phyloP scores from a whole-genome alignment of 2,888 invertebrate genomes.

The Myopa tessellatipennis region DNA sequence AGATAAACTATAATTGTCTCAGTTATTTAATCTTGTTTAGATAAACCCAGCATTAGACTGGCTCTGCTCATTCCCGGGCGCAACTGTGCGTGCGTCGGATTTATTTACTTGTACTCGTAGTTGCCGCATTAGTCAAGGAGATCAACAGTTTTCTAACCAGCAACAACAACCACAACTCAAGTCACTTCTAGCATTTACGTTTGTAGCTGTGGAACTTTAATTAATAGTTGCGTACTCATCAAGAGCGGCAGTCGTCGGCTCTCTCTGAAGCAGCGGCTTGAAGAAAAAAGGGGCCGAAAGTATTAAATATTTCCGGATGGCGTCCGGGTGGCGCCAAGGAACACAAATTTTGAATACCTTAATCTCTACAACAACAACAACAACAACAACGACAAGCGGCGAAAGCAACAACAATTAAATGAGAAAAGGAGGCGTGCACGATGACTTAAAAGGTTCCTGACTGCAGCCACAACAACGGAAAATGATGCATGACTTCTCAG shows the following conservation, averaged over 20 bases:
- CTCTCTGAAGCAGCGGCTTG: background rate
- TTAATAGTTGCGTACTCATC: conserved; percentile 39
- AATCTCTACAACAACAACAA: conserved; percentile 5
- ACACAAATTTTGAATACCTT: conserved; percentile 33
- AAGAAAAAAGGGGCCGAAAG: conserved; percentile 34
- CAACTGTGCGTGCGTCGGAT: conserved; percentile 1
- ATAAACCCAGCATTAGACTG: conserved; percentile 23
- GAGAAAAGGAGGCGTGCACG: conserved; percentile 59
- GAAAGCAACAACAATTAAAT: conserved; percentile 12
- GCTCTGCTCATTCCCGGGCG: background rate
- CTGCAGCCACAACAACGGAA: conserved; percentile 27
- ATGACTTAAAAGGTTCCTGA: conserved; percentile 63
- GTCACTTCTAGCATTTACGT: conserved; percentile 30
- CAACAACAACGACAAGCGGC: background rate
- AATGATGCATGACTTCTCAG: background rate
- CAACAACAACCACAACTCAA: conserved; percentile 1
- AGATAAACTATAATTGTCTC: no score
- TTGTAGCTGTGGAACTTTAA: background rate
- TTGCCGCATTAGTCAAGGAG: conserved; percentile 43
- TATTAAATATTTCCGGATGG: conserved; percentile 57
- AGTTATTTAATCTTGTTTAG: conserved; percentile 25
- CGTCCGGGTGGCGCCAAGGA: conserved; percentile 62
- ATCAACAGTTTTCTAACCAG: conserved; percentile 36
- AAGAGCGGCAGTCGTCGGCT: background rate
- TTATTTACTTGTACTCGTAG: conserved; percentile 9